Conservation (phyloP, 2,113 vertebrate species). For the Megatriorchis doriae region DNA sequence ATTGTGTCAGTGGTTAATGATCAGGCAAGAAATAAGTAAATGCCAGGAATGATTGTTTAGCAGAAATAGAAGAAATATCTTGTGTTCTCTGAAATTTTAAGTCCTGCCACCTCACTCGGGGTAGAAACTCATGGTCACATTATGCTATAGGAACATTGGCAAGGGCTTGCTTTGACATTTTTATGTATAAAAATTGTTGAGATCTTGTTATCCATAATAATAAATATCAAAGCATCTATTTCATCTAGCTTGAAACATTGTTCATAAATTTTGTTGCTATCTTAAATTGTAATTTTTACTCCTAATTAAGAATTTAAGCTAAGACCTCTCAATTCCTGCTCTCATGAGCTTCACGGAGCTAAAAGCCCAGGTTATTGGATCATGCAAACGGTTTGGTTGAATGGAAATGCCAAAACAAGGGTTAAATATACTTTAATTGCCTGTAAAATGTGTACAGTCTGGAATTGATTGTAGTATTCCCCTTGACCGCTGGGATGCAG, state of each 20-base stretch:
- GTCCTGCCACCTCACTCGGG: not conserved
- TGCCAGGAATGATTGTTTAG: slow-evolving; percentile 33
- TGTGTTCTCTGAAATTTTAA: not conserved
- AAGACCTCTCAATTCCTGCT: not conserved
- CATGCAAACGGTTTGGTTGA: not conserved
- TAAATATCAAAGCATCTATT: not conserved
- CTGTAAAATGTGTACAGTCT: not conserved
- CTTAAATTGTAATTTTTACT: not conserved
- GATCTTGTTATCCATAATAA: not conserved
- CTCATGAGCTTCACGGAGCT: not conserved
- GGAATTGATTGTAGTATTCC: not conserved
- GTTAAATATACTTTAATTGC: not conserved
- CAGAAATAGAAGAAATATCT: not conserved
- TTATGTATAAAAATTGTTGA: not conserved
- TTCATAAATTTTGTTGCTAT: not conserved
- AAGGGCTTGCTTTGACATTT: not conserved
- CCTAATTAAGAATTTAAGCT: not conserved
- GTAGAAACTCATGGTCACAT: not conserved
- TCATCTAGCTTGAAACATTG: not conserved
- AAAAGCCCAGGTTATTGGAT: not conserved
- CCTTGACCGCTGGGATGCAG: not conserved
- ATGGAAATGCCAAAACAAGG: not conserved
- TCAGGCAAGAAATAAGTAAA: slow-evolving; percentile 50
- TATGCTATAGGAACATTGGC: not conserved
- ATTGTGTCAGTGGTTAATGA: slow-evolving; percentile 71